phyloP scores from a whole-genome alignment of 2,888 invertebrate species.

The Salticus scenicus region DNA sequence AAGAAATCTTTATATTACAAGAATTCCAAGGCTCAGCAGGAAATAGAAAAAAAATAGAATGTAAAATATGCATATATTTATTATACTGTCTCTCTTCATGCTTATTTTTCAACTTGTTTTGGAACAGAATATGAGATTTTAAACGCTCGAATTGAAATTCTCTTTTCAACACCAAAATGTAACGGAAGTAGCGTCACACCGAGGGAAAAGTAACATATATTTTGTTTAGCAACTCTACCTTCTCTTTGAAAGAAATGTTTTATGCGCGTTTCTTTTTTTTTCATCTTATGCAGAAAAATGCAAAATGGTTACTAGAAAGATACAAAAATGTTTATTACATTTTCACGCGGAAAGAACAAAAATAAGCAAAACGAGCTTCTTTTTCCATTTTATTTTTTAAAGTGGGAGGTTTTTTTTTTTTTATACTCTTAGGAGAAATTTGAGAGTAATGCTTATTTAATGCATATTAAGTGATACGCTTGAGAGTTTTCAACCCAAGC shows the following conservation, averaged over 20 bases:
- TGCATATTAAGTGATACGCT: conserved; percentile 1
- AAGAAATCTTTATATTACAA: too few species aligned
- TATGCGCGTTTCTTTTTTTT: not conserved
- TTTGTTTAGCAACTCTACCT: too few species aligned
- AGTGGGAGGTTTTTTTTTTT: not conserved
- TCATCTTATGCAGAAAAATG: not conserved
- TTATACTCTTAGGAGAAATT: not conserved
- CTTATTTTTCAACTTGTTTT: too few species aligned
- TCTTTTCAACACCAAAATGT: too few species aligned
- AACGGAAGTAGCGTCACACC: too few species aligned
- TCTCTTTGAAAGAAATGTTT: not conserved
- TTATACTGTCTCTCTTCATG: too few species aligned
- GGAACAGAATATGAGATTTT: too few species aligned
- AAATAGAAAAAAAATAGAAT: too few species aligned
- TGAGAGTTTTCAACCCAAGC: not conserved
- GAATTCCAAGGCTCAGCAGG: too few species aligned
- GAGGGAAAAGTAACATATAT: too few species aligned
- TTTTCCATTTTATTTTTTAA: not conserved
- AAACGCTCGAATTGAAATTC: too few species aligned
- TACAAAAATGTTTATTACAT: not conserved
- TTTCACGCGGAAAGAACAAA: not conserved
- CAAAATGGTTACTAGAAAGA: not conserved
- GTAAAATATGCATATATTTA: too few species aligned
- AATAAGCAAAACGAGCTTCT: not conserved
- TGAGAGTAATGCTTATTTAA: not conserved